phyloP scores from a whole-genome alignment of 2,797 vertebrate species.

The Etheostoma perlongum region DNA sequence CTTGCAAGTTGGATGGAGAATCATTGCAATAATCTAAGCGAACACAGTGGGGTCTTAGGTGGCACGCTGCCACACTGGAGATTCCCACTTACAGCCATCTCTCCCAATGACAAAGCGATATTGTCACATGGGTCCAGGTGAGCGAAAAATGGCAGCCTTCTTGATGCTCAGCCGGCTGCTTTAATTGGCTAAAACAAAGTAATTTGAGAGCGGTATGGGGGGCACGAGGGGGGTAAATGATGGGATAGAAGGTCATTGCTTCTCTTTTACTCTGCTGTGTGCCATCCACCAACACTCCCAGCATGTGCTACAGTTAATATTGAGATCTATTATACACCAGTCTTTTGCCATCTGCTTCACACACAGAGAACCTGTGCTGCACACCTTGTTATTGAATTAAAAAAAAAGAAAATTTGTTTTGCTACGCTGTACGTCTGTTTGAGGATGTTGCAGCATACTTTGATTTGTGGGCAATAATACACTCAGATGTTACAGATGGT shows the following conservation, averaged over 20 bases:
- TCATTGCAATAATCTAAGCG: slow-evolving; percentile 68
- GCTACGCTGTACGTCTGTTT: slow-evolving; percentile 39
- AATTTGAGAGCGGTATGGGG: slow-evolving; percentile 86
- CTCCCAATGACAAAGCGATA: slow-evolving; percentile 80
- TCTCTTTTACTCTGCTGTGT: slow-evolving; percentile 83
- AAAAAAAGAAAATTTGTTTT: slow-evolving; percentile 33
- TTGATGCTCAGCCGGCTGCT: slow-evolving; percentile 85
- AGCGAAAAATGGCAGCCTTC: slow-evolving; percentile 82
- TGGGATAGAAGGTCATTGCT: slow-evolving; percentile 88
- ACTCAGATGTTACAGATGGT: slow-evolving; percentile 49
- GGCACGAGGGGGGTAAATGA: slow-evolving; percentile 86
- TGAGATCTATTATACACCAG: slow-evolving; percentile 87
- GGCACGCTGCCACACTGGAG: slow-evolving; percentile 69
- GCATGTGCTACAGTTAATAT: slow-evolving; percentile 86
- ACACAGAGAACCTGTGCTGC: slow-evolving; percentile 72
- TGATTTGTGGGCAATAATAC: slow-evolving; percentile 56
- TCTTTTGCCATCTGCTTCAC: slow-evolving; percentile 85
- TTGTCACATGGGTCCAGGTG: slow-evolving; percentile 82
- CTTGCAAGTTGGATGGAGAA: slow-evolving; percentile 51
- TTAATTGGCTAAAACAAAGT: slow-evolving; percentile 91
- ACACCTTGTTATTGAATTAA: slow-evolving; percentile 64
- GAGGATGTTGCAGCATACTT: slow-evolving; percentile 47
- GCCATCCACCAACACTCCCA: slow-evolving; percentile 85
- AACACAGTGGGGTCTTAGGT: slow-evolving; percentile 69
- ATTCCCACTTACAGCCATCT: slow-evolving; percentile 70